Base-by-base conservation (phyloP, 2,888 invertebrate species). In the Cremastobaeus sp. region DNA sequence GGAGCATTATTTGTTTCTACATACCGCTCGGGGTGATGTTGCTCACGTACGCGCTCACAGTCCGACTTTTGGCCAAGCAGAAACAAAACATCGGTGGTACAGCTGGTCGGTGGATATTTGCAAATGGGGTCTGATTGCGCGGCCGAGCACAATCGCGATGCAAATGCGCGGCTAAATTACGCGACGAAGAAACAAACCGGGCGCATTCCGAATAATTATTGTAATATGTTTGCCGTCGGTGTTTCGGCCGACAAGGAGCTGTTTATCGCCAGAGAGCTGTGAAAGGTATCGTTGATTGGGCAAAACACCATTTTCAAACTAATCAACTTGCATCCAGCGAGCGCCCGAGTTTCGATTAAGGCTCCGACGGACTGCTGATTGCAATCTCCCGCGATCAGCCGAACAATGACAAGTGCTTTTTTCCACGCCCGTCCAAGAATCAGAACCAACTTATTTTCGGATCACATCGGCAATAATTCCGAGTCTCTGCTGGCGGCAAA, bases 1-100 rank as follows among this genome's bases (percentile, higher is more conserved):
- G n/a, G n/a, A n/a, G n/a, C n/a, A n/a, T n/a, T n/a, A n/a, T n/a
- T 81, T 96, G 97, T 79, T 98, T 98, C 89, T 97, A 98, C 90
- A 96, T 98, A 76, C 98, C 98, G 0, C 90, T 98, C 77, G 91
- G 93, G 37, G 97, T 99, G 78, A 98, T 98, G 98, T 90, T 97
- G 84, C 90, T 96, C 70, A 97, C 97, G n/a, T 98, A 98, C 85
- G 94, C 95, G 3, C 90, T 97, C 79, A 99, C 98, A 0, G 95
- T 98, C 12, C 91, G 94, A 65, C 90, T 98, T 20, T 89, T 98
- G 82, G 96, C 96, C 32, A 89, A 93, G 71, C 96, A 97, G 88
- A 91, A 93, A 79, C 94, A 94, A 85, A 95, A 94, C 76, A 85
- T 93, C 71, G 91, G 92, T 15, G 89, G 90, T 45, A 80, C 78